A percentile compares a stretch with the other conserved stretches of the same genome.
Conservation (phyloP, 1,140 invertebrate genomes). For the Copidosoma floridanum region DNA sequence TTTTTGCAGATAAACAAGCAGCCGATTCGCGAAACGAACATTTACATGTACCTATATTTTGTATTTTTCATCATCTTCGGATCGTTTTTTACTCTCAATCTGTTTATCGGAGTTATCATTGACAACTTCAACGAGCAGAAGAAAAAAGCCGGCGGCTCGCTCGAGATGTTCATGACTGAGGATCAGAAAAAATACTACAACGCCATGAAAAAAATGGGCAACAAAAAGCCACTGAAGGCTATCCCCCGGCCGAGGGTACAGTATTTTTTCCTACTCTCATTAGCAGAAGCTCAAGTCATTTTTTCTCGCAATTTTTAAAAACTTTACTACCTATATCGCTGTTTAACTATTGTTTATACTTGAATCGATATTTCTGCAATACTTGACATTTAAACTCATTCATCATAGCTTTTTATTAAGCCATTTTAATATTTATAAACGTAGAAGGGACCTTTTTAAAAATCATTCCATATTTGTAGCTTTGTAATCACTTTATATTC, state of each 20-base stretch:
- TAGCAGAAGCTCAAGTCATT: too few relatives aligned
- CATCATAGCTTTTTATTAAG: not conserved
- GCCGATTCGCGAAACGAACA: conserved; percentile 89
- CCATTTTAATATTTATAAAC: too few relatives aligned
- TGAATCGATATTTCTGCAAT: not conserved
- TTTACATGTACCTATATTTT: conserved; percentile 97
- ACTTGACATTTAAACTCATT: not conserved
- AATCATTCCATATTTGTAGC: too few relatives aligned
- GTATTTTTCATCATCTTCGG: conserved; percentile 93
- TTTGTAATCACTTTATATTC: too few relatives aligned
- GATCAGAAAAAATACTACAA: conserved; percentile 99
- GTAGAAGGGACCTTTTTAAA: too few relatives aligned
- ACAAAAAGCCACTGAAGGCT: conserved; percentile 96
- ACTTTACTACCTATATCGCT: not conserved
- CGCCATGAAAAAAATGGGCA: conserved; percentile 99
- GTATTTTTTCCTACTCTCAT: conserved; percentile 19
- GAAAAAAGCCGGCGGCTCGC: conserved; percentile 96
- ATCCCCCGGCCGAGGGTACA: conserved; percentile 91
- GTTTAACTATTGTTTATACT: not conserved
- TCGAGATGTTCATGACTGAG: conserved; percentile 99
- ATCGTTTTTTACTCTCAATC: conserved; percentile 89
- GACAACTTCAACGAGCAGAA: conserved; percentile 96
- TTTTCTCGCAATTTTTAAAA: too few relatives aligned
- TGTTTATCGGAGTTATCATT: conserved; percentile 93
- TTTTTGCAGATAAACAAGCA: conserved; percentile 77